Base-by-base conservation (phyloP, 2,888 invertebrate genomes). In the Troilus luridus region DNA sequence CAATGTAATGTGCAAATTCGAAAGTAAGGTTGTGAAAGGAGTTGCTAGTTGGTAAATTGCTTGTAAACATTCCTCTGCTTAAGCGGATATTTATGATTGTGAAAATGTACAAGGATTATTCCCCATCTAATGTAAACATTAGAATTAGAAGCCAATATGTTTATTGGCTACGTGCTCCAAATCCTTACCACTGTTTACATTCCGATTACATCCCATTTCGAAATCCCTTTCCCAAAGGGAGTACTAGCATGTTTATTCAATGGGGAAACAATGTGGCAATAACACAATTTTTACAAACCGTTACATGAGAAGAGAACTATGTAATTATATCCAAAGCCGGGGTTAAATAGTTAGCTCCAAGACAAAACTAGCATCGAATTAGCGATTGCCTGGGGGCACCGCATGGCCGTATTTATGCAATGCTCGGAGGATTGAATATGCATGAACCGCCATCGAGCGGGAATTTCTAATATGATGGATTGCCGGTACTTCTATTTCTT, bases 391-490 rank as follows among this genome's bases (percentile, higher is more conserved):
- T 56, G 12, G 0, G 85, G 85, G 85, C 72, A 77, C 27, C 27
- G 19, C 41, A 77, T 77, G 7, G 72, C 72, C 27, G 85, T 56
- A 56, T 85, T 85, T 85, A 85, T 85, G 85, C 85, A 85, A 85
- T n/a, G 5, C 85, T 56, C n/a, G 56, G n/a, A 85, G 85, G 85
- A 85, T 85, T 85, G 85, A 85, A 85, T 85, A 85, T 85, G 85
- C 85, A 85, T 85, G 85, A 85, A 77, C 19, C 27, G 17, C 85
- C 56, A 58, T 85, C 56, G 54, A 85, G 85, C 85, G 56, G 56
- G 85, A 85, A 85, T 85, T 85, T 85, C 85, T 85, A 85, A 85
- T 85, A 85, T 85, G 85, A 85, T 85, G n/a, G 85, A 85, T 85
- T 85, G 85, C 56, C 54, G 56, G 21, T 56, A 85, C 85, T 85